Percentiles rank a stretch among this genome's conserved stretches.
phyloP scores from a whole-genome alignment of 1,140 invertebrate genomes.

The Fopius arisanus region DNA sequence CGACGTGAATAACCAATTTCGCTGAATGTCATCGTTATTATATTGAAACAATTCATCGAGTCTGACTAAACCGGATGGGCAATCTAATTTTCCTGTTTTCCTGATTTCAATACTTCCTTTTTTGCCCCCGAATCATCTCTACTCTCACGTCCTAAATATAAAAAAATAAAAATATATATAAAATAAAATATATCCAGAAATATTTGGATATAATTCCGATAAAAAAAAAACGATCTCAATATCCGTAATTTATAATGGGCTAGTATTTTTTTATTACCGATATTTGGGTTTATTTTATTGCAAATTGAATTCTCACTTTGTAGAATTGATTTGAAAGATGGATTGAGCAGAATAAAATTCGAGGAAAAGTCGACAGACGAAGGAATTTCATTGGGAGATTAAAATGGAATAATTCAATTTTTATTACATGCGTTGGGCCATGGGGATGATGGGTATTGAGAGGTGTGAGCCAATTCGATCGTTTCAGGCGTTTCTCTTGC shows the following conservation, averaged over 20 bases:
- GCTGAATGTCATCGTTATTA: not conserved
- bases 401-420: conserved; percentile 13
- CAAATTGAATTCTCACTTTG: not conserved
- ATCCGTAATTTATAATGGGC: too few species aligned
- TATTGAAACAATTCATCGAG: not conserved
- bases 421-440: not conserved
- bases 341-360: not conserved
- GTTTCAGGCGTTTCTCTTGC: not conserved
- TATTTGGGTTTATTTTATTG: not conserved
- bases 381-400: not conserved
- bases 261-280: too few species aligned
- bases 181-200: too few species aligned
- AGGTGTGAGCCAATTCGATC: not conserved
- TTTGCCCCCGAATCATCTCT: too few species aligned
- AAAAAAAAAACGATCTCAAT: too few species aligned
- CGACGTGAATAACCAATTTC: not conserved
- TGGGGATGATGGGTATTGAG: not conserved
- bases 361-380: not conserved
- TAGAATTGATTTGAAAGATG: not conserved
- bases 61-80: not conserved
- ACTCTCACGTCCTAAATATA: too few species aligned
- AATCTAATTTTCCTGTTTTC: not conserved
- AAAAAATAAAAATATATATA: too few species aligned
- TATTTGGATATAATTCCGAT: too few species aligned
- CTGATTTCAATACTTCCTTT: not conserved